A percentile compares a stretch with the other conserved stretches of the same genome.
Evolutionary conservation across 2,113 vertebrate genomes (phyloP).

Genomic region (Leucosticte australis): DNA sequence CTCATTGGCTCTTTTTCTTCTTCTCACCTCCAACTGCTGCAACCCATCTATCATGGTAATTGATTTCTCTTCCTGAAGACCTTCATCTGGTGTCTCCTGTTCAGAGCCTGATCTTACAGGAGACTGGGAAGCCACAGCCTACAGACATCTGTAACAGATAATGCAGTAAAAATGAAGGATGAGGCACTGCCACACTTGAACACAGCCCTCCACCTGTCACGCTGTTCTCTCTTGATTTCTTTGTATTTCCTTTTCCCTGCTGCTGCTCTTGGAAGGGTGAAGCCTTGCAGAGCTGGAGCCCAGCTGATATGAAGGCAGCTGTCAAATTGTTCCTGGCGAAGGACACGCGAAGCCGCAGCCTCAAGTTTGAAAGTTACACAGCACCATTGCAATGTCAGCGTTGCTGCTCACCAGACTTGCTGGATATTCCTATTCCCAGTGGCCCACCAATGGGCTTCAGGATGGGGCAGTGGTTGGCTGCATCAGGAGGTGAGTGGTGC

Average conservation of each 20-base stretch:
- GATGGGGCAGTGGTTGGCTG: fast-evolving
- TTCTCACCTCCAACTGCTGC: not conserved
- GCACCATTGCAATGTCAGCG: not conserved
- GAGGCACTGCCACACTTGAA: not conserved
- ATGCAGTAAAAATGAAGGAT: not conserved
- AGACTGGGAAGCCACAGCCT: not conserved
- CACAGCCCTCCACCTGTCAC: not conserved
- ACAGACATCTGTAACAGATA: not conserved
- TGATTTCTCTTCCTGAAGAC: not conserved
- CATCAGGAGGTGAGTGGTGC: fast-evolving
- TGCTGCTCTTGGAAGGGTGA: not conserved
- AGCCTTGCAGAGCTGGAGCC: not conserved
- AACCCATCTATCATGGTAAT: not conserved
- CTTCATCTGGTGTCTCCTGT: not conserved
- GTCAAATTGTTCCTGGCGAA: not conserved
- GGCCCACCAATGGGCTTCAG: fast-evolving
- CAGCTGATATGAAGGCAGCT: not conserved
- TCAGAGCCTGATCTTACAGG: not conserved
- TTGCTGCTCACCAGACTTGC: fast-evolving
- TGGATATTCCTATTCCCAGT: not conserved
- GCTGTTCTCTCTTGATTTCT: fast-evolving
- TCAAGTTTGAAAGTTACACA: not conserved
- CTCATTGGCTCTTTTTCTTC: not conserved
- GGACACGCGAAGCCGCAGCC: not conserved
- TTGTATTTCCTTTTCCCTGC: not conserved